Percentiles rank a stretch among this genome's conserved stretches.
Conservation (phyloP, 2,797 vertebrate species). For the Alfaro cultratus region DNA sequence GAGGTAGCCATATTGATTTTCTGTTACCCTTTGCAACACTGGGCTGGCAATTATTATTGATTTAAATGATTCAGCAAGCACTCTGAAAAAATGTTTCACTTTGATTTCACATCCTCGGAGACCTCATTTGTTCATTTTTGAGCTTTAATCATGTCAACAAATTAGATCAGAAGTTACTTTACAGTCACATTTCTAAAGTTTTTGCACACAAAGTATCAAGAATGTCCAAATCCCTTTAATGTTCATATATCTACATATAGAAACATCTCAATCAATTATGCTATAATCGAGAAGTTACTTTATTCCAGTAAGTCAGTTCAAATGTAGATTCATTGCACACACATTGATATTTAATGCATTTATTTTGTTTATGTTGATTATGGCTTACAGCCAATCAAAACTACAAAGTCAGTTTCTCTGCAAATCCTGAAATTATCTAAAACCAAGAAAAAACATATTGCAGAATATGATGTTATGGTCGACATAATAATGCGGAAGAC, state of each 20-base stretch:
- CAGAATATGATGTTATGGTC: not conserved
- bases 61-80: conserved; percentile 52
- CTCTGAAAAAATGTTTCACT: conserved; percentile 43
- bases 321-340: not conserved
- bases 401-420: not conserved
- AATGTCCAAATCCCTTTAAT: not conserved
- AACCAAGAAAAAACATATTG: not conserved
- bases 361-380: not conserved
- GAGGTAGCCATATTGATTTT: conserved; percentile 59
- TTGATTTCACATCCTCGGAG: conserved; percentile 27
- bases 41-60: conserved; percentile 51
- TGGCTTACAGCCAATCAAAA: not conserved
- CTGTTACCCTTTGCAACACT: conserved; percentile 47
- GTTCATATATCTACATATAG: not conserved
- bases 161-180: not conserved
- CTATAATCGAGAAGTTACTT: not conserved
- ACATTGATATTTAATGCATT: not conserved
- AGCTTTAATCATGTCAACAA: conserved; percentile 22
- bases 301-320: not conserved
- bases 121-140: not conserved
- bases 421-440: not conserved
- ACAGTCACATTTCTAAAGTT: not conserved
- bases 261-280: not conserved
- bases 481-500: not conserved
- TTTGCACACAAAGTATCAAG: not conserved